phyloP scores from a whole-genome alignment of 2,888 invertebrate species.

The Drosophila buzzatii region DNA sequence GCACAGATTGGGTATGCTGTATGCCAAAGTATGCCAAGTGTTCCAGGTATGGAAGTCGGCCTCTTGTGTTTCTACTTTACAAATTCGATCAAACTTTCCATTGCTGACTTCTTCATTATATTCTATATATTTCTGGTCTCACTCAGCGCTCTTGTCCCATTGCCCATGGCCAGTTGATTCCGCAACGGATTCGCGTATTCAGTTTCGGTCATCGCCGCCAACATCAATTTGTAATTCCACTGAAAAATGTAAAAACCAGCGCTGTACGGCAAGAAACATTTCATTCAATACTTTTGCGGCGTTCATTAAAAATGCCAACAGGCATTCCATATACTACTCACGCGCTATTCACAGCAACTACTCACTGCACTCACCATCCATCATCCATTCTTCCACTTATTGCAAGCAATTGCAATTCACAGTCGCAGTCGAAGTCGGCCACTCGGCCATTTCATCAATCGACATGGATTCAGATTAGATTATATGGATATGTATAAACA shows the following conservation, averaged over 20 bases:
- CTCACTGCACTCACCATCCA: neutral
- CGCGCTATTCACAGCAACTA: neutral
- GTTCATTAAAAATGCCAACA: slow-evolving; percentile 51
- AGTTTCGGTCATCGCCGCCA: slow-evolving; percentile 43
- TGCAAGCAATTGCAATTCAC: neutral
- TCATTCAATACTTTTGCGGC: slow-evolving; percentile 53
- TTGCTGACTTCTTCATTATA: neutral
- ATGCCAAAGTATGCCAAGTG: no score
- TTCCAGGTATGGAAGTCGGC: no score
- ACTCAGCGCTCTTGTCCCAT: slow-evolving; percentile 2
- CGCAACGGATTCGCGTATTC: slow-evolving; percentile 26
- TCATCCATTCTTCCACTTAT: neutral
- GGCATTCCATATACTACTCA: neutral
- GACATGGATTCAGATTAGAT: no score
- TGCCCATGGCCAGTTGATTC: slow-evolving; percentile 35
- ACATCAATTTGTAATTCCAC: slow-evolving; percentile 77
- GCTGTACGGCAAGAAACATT: slow-evolving; percentile 38
- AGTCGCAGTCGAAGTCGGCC: no score
- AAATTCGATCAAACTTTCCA: no score
- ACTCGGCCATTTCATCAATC: no score
- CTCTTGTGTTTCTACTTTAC: no score
- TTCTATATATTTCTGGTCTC: neutral
- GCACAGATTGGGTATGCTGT: neutral
- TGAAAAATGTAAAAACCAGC: slow-evolving; percentile 68
- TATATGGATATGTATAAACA: no score